Evolutionary conservation across 2,113 vertebrate species (phyloP).

Genomic region (Tyto alba): DNA sequence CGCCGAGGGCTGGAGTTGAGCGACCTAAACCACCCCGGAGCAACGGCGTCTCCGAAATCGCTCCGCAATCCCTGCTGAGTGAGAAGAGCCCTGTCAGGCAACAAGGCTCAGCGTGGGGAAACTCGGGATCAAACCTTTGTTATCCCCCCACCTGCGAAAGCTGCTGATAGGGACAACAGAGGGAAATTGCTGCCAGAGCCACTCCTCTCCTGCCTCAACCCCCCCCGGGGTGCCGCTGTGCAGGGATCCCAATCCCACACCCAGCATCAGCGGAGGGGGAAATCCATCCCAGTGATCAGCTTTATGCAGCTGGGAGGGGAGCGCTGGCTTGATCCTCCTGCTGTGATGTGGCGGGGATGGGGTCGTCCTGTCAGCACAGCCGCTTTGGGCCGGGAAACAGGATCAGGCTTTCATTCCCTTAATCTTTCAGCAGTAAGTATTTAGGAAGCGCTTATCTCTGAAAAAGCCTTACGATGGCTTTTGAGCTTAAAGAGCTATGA

Average conservation of each 20-base stretch:
- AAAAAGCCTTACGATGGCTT: conserved; percentile 28
- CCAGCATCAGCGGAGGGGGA: rapidly evolving
- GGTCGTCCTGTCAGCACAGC: not conserved
- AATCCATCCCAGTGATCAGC: not conserved
- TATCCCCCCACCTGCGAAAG: not conserved
- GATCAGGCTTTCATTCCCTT: conserved; percentile 25
- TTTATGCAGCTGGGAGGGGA: not conserved
- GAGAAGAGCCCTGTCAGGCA: not conserved
- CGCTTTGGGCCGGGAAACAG: not conserved
- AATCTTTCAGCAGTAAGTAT: conserved; percentile 28
- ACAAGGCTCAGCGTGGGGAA: rapidly evolving
- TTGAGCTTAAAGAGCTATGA: conserved; percentile 38
- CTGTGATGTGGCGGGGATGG: not conserved
- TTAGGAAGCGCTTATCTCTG: conserved; percentile 57
- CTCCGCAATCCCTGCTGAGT: not conserved
- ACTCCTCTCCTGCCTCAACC: not conserved
- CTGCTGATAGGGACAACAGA: not conserved
- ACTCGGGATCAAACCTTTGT: not conserved
- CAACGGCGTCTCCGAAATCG: rapidly evolving
- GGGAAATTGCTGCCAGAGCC: not conserved
- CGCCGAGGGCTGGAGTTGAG: no score
- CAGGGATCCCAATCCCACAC: not conserved
- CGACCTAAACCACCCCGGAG: not conserved
- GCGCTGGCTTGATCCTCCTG: not conserved
- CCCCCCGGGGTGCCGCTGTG: rapidly evolving